Evolutionary conservation across 2,797 vertebrate genomes (phyloP).

Genomic region (Mycteria americana): DNA sequence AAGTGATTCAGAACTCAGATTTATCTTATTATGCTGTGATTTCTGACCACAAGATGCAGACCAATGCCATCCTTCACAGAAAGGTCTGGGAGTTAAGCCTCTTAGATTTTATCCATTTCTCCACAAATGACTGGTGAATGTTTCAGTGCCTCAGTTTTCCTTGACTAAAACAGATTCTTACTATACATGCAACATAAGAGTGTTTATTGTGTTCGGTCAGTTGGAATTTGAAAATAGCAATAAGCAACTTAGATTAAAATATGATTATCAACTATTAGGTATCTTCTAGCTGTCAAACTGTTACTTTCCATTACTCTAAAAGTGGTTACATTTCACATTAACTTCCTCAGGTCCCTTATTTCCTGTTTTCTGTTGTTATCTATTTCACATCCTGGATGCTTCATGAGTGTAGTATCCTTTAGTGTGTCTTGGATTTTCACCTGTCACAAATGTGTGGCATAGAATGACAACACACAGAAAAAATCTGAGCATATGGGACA

Average conservation of each 20-base stretch:
- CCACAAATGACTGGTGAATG: not conserved
- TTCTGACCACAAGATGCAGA: not conserved
- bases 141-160: not conserved
- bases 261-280: not conserved
- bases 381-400: not conserved
- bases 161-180: not conserved
- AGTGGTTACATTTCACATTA: not conserved
- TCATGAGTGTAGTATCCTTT: not conserved
- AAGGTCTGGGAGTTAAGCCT: not conserved
- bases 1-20: not conserved
- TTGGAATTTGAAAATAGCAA: not conserved
- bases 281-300: not conserved
- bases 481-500: not conserved
- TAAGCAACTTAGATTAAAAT: not conserved
- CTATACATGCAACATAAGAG: accelerated
- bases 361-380: not conserved
- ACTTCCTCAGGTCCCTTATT: not conserved
- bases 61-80: not conserved
- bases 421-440: not conserved
- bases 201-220: not conserved
- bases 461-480: not conserved
- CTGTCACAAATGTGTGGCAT: not conserved
- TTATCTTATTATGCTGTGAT: not conserved
- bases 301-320: not conserved
- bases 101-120: not conserved